These are phyloP conservation scores for Gari tellinella DNA, from an alignment of 2,888 invertebrate species.

Conservation along the genomic window DNA sequence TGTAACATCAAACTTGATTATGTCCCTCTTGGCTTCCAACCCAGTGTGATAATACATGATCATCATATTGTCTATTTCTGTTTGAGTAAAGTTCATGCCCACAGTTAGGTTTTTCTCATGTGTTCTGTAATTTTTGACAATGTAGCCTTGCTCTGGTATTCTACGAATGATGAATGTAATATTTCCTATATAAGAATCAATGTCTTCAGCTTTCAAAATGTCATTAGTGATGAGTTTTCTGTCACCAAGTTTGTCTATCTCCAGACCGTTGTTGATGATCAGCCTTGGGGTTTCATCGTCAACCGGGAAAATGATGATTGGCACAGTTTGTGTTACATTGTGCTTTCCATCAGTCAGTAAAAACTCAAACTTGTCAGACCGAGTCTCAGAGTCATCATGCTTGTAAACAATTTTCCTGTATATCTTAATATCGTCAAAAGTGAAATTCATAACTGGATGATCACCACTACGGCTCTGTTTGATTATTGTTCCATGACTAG, in stretches of 20 bases:
- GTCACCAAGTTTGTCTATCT: conserved; percentile 80
- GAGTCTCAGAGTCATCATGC: conserved; percentile 84
- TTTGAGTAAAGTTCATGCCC: conserved; percentile 83
- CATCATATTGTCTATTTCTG: conserved; percentile 79
- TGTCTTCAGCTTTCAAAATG: conserved; percentile 81
- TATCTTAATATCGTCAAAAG: conserved; percentile 78
- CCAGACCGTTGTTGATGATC: conserved; percentile 82
- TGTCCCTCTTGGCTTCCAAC: conserved; percentile 80
- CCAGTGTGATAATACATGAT: conserved; percentile 82
- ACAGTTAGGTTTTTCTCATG: conserved; percentile 75
- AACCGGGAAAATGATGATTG: conserved; percentile 82
- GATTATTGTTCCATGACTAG: conserved; percentile 80
- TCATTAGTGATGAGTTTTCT: conserved; percentile 78
- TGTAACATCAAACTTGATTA: conserved; percentile 84
- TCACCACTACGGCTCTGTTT: conserved; percentile 79
- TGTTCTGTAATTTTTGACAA: conserved; percentile 65
- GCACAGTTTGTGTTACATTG: conserved; percentile 78
- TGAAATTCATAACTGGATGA: conserved; percentile 77
- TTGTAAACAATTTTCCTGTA: conserved; percentile 82
- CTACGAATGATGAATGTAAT: conserved; percentile 80
- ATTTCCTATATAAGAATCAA: conserved; percentile 80
- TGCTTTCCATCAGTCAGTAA: conserved; percentile 81
- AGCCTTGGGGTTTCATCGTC: conserved; percentile 84
- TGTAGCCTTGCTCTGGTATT: conserved; percentile 80
- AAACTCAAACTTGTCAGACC: conserved; percentile 80